phyloP scores from a whole-genome alignment of 2,888 invertebrate genomes.

The Epinotia bilunana region DNA sequence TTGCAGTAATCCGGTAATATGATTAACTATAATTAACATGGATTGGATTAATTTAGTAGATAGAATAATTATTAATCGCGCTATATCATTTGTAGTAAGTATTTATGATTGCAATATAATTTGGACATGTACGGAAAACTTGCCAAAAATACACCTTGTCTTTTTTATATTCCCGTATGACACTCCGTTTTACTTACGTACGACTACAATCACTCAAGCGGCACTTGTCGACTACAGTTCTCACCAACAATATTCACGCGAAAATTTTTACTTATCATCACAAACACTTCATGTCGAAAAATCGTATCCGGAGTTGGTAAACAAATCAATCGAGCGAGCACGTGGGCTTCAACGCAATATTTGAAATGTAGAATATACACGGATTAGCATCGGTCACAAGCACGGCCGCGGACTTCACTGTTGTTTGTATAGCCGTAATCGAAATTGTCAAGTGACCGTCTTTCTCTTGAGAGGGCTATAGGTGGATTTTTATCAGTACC shows the following conservation, averaged over 20 bases:
- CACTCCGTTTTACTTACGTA: constrained; percentile 36
- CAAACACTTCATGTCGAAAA: constrained; percentile 36
- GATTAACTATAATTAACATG: too few species aligned
- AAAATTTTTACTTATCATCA: constrained; percentile 28
- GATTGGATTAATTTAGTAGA: too few species aligned
- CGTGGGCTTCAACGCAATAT: constrained; percentile 37
- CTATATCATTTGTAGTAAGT: too few species aligned
- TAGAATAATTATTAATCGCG: too few species aligned
- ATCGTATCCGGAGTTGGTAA: constrained; percentile 39
- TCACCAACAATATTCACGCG: constrained; percentile 20
- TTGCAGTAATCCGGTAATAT: too few species aligned
- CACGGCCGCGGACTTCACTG: constrained; percentile 22
- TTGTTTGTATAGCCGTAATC: constrained; percentile 8
- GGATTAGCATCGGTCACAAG: constrained; percentile 35
- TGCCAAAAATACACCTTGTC: background rate
- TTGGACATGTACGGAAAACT: too few species aligned
- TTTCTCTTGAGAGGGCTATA: background rate
- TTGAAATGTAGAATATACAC: constrained; percentile 33
- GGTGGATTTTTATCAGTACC: constrained; percentile 26
- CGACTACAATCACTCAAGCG: constrained; percentile 14
- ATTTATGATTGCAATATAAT: too few species aligned
- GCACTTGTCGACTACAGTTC: constrained; percentile 21
- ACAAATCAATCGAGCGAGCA: constrained; percentile 37
- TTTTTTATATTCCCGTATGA: background rate
- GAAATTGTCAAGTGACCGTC: constrained; percentile 13